Percentiles rank a stretch among this genome's conserved stretches.
These are phyloP conservation scores for Habrosyne pyritoides DNA, from an alignment of 2,888 invertebrate genomes.

Conservation along the genomic window DNA sequence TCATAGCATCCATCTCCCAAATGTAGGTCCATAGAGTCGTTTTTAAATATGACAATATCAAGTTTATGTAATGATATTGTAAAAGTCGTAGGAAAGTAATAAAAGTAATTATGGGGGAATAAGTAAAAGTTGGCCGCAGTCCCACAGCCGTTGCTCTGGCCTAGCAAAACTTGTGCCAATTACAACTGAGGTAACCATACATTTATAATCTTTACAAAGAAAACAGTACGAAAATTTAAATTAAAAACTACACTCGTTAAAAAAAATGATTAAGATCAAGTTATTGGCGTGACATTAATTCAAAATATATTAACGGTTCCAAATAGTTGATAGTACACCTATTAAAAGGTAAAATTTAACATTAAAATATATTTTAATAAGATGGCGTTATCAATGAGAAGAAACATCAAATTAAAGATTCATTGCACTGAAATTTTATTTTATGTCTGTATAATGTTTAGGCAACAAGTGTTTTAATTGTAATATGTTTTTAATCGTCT, in stretches of 20 bases:
- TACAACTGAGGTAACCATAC: constrained; percentile 60
- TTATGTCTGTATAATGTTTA: no score
- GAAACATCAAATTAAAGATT: no score
- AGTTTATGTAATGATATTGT: constrained; percentile 36
- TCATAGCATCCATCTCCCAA: not conserved
- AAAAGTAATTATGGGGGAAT: constrained; percentile 73
- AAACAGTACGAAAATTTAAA: not conserved
- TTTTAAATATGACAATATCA: not conserved
- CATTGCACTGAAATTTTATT: no score
- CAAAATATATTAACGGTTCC: no score
- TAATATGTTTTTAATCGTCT: constrained; percentile 60
- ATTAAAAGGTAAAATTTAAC: no score
- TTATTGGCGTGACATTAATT: no score
- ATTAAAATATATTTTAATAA: no score
- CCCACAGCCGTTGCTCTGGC: constrained; percentile 63
- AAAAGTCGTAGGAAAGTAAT: constrained; percentile 60
- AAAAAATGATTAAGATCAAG: no score
- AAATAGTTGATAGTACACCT: no score
- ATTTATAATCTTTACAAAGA: constrained; percentile 8
- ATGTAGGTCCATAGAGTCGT: not conserved
- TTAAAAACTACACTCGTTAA: no score
- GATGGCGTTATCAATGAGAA: no score
- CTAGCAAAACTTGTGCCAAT: constrained; percentile 71
- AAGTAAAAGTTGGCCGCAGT: constrained; percentile 72
- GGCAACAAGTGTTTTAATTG: constrained; percentile 20